Conservation (phyloP, 2,797 vertebrate genomes). For the Gallinago stenura region DNA sequence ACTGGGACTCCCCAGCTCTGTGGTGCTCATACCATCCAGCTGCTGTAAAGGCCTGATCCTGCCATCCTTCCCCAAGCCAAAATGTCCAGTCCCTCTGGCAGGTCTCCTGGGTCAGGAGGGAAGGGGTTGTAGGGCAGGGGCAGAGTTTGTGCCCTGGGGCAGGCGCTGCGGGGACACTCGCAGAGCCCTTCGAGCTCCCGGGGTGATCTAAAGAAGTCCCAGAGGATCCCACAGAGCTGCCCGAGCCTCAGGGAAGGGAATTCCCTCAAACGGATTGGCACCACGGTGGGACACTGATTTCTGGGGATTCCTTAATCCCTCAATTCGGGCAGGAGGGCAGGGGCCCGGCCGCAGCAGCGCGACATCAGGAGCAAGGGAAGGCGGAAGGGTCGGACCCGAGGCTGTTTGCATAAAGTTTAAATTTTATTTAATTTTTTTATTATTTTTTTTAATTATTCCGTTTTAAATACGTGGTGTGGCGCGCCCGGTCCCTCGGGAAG, state of each 20-base stretch:
- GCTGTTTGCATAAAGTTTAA: conserved; percentile 48
- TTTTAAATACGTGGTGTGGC: conserved; percentile 77
- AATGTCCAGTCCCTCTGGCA: neutral
- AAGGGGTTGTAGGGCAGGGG: neutral
- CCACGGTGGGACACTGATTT: neutral
- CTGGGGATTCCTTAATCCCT: neutral
- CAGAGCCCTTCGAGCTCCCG: neutral
- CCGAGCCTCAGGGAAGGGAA: neutral
- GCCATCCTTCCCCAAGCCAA: neutral
- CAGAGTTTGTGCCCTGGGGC: neutral
- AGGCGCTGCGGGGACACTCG: fast-evolving
- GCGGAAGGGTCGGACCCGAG: neutral
- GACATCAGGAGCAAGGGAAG: neutral
- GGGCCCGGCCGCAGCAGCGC: neutral
- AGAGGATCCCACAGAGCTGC: neutral
- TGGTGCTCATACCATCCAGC: fast-evolving
- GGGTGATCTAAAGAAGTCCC: neutral
- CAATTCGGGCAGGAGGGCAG: neutral
- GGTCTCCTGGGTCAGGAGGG: neutral
- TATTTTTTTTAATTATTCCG: conserved; percentile 45
- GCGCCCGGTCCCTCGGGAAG: conserved; percentile 74
- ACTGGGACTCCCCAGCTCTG: fast-evolving
- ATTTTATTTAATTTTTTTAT: neutral
- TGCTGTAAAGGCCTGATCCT: neutral
- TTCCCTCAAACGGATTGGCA: fast-evolving